Conservation (phyloP, 2,797 vertebrate genomes). For the Tauraco hartlaubi region DNA sequence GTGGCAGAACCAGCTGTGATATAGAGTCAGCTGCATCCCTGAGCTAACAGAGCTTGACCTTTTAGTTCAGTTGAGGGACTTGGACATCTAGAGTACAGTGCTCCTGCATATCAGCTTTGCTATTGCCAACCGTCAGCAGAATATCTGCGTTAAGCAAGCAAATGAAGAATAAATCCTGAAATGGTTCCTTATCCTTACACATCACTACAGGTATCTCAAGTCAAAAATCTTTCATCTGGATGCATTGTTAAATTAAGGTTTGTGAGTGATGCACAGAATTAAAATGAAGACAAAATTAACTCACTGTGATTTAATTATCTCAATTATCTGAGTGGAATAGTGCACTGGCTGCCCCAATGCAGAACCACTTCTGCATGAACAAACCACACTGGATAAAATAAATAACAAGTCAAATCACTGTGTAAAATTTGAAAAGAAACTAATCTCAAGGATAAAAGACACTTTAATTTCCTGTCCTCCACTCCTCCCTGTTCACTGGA, state of each 20-base stretch:
- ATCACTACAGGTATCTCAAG: background rate
- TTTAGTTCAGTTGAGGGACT: background rate
- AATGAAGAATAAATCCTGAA: background rate
- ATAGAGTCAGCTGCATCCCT: background rate
- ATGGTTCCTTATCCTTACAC: background rate
- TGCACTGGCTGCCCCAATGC: background rate
- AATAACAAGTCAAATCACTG: background rate
- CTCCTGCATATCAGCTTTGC: background rate
- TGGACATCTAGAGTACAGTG: background rate
- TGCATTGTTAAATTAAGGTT: slow-evolving; percentile 22
- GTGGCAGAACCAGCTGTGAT: background rate
- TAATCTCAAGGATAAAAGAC: background rate
- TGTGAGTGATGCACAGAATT: slow-evolving; percentile 5
- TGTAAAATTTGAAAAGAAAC: slow-evolving; percentile 18
- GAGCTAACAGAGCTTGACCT: background rate
- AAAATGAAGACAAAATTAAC: slow-evolving; percentile 46
- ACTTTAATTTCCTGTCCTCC: background rate
- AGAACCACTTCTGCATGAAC: background rate
- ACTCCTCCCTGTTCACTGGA: background rate
- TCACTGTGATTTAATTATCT: slow-evolving; percentile 49
- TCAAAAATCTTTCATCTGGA: background rate
- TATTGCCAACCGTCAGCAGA: background rate
- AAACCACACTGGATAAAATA: background rate
- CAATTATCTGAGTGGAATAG: background rate
- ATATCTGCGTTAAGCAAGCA: background rate